phyloP scores from a whole-genome alignment of 2,113 vertebrate species.

The Pantherophis guttatus region DNA sequence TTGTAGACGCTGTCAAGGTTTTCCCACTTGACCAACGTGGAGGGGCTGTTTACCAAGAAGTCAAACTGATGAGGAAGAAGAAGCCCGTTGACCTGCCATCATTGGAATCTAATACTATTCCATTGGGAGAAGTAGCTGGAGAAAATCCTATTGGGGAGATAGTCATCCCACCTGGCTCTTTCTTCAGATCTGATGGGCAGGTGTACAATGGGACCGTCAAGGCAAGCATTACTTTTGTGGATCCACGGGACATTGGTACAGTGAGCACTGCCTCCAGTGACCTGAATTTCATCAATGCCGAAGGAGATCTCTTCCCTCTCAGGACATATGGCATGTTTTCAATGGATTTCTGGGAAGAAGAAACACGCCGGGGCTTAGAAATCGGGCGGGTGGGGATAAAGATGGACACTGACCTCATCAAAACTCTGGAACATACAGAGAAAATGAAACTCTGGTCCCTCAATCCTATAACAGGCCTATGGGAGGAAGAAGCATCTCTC shows the following conservation, averaged over 20 bases:
- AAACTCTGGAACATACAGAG: conserved; percentile 84
- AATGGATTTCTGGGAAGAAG: conserved; percentile 84
- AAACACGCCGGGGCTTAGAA: conserved; percentile 73
- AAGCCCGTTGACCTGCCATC: conserved; percentile 77
- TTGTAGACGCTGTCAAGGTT: conserved; percentile 86
- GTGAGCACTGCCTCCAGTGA: conserved; percentile 84
- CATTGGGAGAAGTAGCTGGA: conserved; percentile 74
- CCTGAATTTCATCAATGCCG: conserved; percentile 82
- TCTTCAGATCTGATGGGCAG: conserved; percentile 79
- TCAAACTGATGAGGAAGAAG: conserved; percentile 87
- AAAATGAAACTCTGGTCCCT: conserved; percentile 94
- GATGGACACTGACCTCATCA: conserved; percentile 81
- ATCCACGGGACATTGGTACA: conserved; percentile 84
- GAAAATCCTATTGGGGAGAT: conserved; percentile 83
- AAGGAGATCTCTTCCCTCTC: conserved; percentile 85
- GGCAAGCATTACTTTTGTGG: conserved; percentile 92
- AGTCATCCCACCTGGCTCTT: conserved; percentile 79
- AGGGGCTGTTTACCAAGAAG: conserved; percentile 85
- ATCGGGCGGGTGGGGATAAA: conserved; percentile 80
- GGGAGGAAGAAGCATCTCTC: conserved; percentile 89
- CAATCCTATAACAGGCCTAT: conserved; percentile 86
- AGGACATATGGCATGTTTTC: conserved; percentile 96
- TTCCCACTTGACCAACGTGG: conserved; percentile 87
- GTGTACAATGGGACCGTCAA: conserved; percentile 82
- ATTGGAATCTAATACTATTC: conserved; percentile 74